Evolutionary conservation across 2,888 invertebrate genomes (phyloP).

Genomic region (Bugula neritina): DNA sequence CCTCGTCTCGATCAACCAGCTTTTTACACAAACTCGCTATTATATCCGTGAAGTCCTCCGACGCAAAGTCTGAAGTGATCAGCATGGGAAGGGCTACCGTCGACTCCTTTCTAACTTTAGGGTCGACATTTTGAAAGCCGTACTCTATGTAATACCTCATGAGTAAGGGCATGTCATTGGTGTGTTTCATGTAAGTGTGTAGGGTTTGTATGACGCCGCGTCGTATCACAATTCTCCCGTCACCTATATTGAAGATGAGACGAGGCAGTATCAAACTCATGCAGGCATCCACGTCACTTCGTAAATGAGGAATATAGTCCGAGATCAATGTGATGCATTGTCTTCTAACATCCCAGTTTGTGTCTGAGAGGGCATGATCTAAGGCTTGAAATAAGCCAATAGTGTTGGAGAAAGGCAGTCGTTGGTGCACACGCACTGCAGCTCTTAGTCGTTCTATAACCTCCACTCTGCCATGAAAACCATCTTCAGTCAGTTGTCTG

Average conservation of each 20-base stretch:
- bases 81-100: constrained; percentile 53
- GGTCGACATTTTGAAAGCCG: constrained; percentile 51
- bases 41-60: constrained; percentile 51
- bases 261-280: constrained; percentile 50
- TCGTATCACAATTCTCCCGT: constrained; percentile 47
- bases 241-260: constrained; percentile 51
- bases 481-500: constrained; percentile 45
- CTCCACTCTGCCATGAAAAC: constrained; percentile 46
- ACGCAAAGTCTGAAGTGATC: constrained; percentile 53
- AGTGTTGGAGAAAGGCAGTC: constrained; percentile 43
- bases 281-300: constrained; percentile 49
- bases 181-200: constrained; percentile 54
- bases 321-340: constrained; percentile 52
- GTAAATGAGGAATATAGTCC: constrained; percentile 49
- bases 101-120: constrained; percentile 49
- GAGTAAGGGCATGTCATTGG: constrained; percentile 51
- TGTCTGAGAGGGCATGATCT: constrained; percentile 51
- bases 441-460: constrained; percentile 46
- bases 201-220: constrained; percentile 54
- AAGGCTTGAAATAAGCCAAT: constrained; percentile 50
- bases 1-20: constrained; percentile 44
- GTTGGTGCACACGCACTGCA: constrained; percentile 45
- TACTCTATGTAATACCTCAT: constrained; percentile 49
- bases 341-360: constrained; percentile 55
- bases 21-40: constrained; percentile 46